Base-by-base conservation (phyloP, 1,140 invertebrate genomes). In the Cyclina sinensis region DNA sequence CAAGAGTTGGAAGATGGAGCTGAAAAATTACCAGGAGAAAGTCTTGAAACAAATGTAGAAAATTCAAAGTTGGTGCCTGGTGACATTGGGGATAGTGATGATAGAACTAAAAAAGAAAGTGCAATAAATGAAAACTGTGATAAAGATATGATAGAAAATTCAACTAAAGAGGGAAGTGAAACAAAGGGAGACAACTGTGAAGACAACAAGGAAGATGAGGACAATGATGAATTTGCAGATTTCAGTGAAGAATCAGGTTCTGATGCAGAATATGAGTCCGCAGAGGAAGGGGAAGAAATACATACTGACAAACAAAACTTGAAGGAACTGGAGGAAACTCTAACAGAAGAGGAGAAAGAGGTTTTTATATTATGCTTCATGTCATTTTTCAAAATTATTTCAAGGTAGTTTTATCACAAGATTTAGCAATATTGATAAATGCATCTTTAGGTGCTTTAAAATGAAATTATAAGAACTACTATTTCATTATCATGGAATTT, bases 321-420 rank as follows among this genome's bases (percentile, higher is more conserved):
- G 27, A 90, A 86, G 57, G 85, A 90, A 51, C 54, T 90, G 21
- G 93, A 94, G 79, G 89, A 91, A 37, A 35, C 76, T 7, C 81
- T 93, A 24, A 89, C 92, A 76, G 92, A 92, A 68, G 92, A 92
- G 86, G 91, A 93, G 74, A 91, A 90, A 73, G 62, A 90, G 86
- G 92, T 93, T 65, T 62, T 9, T 4, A 43, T 14, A 43, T 43
- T 43, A 43, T 14, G 14, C 43, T 43, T 43, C 5, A 43, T 7
- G 43, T 14, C 4, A 4, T 14, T 43, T 43, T 14, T 7, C 14
- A 43, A 7, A 43, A 43, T 7, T 43, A 43, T 43, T 43, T 4
- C 43, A 43, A 43, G 43, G 14, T 43, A 7, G 43, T 43, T 43
- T 43, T 4, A 43, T 43, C 14, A 4, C 43, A 43, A 7, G 43